These are phyloP conservation scores for Acanthurus tractus DNA, from an alignment of 2,797 vertebrate genomes.

Conservation along the genomic window DNA sequence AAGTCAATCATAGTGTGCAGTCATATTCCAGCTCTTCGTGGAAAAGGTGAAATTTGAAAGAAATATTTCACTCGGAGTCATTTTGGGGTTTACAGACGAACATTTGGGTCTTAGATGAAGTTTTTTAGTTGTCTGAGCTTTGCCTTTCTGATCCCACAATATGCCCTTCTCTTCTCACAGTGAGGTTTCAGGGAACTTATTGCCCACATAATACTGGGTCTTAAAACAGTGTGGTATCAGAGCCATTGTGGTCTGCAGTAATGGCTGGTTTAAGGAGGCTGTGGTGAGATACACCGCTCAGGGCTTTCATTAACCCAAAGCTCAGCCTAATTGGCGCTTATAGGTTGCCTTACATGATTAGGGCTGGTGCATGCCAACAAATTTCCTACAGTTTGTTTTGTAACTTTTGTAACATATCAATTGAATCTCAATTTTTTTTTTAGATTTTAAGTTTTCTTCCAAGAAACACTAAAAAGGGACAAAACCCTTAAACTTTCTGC, in stretches of 20 bases:
- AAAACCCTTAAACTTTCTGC: constrained; percentile 4
- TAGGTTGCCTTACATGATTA: constrained; percentile 52
- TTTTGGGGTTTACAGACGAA: constrained; percentile 42
- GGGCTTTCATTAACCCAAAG: constrained; percentile 71
- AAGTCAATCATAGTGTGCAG: constrained; percentile 9
- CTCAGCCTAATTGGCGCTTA: constrained; percentile 68
- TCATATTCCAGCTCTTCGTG: neutral
- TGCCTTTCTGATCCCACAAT: constrained; percentile 50
- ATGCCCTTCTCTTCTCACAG: constrained; percentile 35
- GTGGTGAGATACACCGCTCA: constrained; percentile 61
- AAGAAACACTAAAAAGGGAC: constrained; percentile 26
- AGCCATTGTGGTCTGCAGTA: constrained; percentile 73
- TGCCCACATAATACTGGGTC: constrained; percentile 74
- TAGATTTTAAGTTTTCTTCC: constrained; percentile 18
- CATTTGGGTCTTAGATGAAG: constrained; percentile 31
- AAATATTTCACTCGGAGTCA: neutral
- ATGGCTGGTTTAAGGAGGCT: constrained; percentile 72
- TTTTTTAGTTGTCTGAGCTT: constrained; percentile 51
- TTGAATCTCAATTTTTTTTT: neutral
- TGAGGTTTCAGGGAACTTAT: constrained; percentile 66
- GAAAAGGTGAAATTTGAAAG: constrained; percentile 34
- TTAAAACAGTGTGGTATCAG: constrained; percentile 76
- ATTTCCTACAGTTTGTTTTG: constrained; percentile 47
- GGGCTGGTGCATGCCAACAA: constrained; percentile 36
- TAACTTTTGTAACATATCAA: constrained; percentile 34